Percentiles rank a stretch among this genome's conserved stretches.
These are phyloP conservation scores for Sturnira hondurensis DNA, from an alignment of 2,113 vertebrate genomes.

Conservation along the genomic window DNA sequence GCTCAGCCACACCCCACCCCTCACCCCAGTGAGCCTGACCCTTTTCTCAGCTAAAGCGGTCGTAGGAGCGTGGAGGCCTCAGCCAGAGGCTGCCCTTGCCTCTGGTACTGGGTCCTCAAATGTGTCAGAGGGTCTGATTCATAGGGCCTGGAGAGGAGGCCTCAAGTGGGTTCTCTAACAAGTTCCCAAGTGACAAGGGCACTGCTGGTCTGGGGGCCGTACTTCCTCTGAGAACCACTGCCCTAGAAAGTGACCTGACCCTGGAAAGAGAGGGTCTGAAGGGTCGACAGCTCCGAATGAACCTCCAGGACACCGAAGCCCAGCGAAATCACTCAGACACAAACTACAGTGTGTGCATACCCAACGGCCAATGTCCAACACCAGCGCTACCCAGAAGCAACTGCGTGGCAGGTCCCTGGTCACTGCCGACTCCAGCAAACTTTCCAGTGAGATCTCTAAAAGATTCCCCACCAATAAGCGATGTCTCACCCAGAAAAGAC, in stretches of 20 bases:
- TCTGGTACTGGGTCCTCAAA: accelerated
- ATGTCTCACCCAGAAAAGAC: not conserved
- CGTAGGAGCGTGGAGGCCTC: not conserved
- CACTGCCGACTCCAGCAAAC: not conserved
- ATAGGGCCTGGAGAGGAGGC: not conserved
- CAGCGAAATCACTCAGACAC: not conserved
- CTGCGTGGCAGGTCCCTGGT: not conserved
- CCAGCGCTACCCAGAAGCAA: not conserved
- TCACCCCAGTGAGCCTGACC: accelerated
- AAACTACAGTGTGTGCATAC: not conserved
- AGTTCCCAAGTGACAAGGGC: not conserved
- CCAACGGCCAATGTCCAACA: not conserved
- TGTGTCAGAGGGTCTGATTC: not conserved
- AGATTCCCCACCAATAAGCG: not conserved
- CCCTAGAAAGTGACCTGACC: not conserved
- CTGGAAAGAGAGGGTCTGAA: not conserved
- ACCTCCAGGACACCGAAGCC: not conserved
- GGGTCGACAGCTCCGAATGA: not conserved
- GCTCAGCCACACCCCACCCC: not conserved
- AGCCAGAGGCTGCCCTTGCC: not conserved
- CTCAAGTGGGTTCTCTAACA: not conserved
- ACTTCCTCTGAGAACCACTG: not conserved
- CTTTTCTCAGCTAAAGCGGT: not conserved
- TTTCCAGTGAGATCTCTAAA: not conserved
- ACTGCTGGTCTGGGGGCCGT: not conserved